Base-by-base conservation (phyloP, 2,113 vertebrate genomes). In the Aythya baeri region DNA sequence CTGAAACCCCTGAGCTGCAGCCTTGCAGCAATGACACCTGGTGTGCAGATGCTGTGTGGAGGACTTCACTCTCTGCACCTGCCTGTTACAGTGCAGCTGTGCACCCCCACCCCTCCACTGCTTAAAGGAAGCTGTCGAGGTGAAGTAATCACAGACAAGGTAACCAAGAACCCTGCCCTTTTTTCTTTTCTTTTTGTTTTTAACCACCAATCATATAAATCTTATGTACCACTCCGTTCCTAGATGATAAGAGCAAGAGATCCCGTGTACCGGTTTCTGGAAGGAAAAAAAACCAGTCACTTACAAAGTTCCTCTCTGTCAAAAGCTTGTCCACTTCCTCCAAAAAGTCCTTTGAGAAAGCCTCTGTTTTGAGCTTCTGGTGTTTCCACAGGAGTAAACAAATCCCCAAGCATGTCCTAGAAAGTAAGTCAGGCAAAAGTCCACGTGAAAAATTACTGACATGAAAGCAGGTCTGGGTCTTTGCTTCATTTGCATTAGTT, bases 281-380 rank as follows among this genome's bases (percentile, higher is more conserved):
- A n/a, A 43, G 26, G 50, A 52, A 58, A 59, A n/a, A 68, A 49
- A 46, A 38, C 9, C 41, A n/a, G 44, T 90, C 80, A 99, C 99
- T 97, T 96, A 99, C 99, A 99, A 43, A 99, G 98, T 91, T 99
- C 99, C 96, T 99, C 99, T 97, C 99, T 98, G 98, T 99, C 99
- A 66, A 99, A 99, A 36, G 98, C 99, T 87, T 99, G 98, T 74
- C 98, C 98, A 4, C 99, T 99, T 96, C 99, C 99, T 91, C 99
- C 99, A 92, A 99, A 99, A 85, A 99, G 98, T 68, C 99, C 99
- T 94, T 99, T 99, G 43, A 99, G 98, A 96, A 99, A 99, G 55
- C 99, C 99, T 98, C 99, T 98, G 96, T 99, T 99, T 95, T 99
- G 99, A 63, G 99, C 99, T 96, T 99, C 99, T n/a, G 99, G 99